Conservation (phyloP, 1,140 invertebrate genomes). For the Muscidifurax raptorellus region DNA sequence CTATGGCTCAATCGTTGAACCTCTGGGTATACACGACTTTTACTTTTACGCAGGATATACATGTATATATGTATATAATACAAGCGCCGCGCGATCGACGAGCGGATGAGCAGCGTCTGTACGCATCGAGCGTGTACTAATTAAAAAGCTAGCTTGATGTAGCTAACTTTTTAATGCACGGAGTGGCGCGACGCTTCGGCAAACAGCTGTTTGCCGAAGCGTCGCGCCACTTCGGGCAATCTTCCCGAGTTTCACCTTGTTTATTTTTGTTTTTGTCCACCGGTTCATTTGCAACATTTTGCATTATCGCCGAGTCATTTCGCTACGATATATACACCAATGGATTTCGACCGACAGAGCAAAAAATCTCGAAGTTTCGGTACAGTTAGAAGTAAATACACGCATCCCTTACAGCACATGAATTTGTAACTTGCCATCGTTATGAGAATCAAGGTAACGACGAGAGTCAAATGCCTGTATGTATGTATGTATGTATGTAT, state of each 20-base stretch:
- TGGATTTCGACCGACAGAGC: too few relatives aligned
- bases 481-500: too few relatives aligned
- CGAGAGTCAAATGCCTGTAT: not conserved
- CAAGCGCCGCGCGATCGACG: constrained; percentile 23
- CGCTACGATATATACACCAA: too few relatives aligned
- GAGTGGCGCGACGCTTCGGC: too few relatives aligned
- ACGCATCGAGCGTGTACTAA: constrained; percentile 38
- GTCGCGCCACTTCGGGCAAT: not conserved
- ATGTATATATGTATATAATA: not conserved
- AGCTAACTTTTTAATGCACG: too few relatives aligned
- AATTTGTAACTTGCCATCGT: not conserved
- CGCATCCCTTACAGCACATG: not conserved
- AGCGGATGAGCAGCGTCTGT: constrained; percentile 28
- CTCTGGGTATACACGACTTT: constrained; percentile 37
- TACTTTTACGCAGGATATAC: constrained; percentile 40
- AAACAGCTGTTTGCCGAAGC: constrained; percentile 24
- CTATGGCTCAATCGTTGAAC: constrained; percentile 45
- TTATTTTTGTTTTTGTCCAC: not conserved
- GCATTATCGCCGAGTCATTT: too few relatives aligned
- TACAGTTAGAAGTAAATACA: not conserved
- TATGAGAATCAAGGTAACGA: not conserved
- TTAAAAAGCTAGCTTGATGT: constrained; percentile 34
- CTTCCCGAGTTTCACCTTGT: not conserved
- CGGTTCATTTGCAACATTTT: too few relatives aligned
- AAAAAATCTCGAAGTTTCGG: not conserved